Conservation (phyloP, 1,140 invertebrate genomes). For the Acromyrmex charruanus region DNA sequence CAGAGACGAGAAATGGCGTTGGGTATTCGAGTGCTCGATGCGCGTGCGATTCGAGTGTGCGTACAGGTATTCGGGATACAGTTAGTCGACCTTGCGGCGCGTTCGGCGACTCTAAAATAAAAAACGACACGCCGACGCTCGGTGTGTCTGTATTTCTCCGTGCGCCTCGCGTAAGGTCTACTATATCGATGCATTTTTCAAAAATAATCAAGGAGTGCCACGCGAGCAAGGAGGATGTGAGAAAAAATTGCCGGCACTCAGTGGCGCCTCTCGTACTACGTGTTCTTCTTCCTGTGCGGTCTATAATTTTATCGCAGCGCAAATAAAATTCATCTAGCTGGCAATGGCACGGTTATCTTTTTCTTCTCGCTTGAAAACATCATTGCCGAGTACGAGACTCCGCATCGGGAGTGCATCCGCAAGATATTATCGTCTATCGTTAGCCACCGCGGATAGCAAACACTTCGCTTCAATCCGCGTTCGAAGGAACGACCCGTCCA, state of each 20-base stretch:
- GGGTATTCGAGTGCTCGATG: slow-evolving; percentile 23
- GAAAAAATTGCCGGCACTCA: slow-evolving; percentile 30
- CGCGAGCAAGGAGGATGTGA: slow-evolving; percentile 35
- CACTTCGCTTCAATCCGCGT: slow-evolving; percentile 20
- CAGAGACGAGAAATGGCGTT: slow-evolving; percentile 11
- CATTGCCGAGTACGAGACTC: background rate
- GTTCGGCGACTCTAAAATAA: slow-evolving; percentile 76
- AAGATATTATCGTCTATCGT: slow-evolving; percentile 41
- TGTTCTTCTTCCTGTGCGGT: slow-evolving; percentile 18
- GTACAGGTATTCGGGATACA: slow-evolving; percentile 77
- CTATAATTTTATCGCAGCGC: slow-evolving; percentile 66
- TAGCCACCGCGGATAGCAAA: slow-evolving; percentile 39
- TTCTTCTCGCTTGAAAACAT: slow-evolving; percentile 30
- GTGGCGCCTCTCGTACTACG: slow-evolving; percentile 54
- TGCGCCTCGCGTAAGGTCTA: slow-evolving; percentile 62
- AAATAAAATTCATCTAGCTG: slow-evolving; percentile 52
- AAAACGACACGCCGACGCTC: slow-evolving; percentile 76
- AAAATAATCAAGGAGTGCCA: slow-evolving; percentile 25
- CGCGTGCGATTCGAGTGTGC: slow-evolving; percentile 45
- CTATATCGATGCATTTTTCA: slow-evolving; percentile 51
- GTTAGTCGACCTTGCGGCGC: slow-evolving; percentile 84
- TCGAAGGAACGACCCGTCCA: slow-evolving; percentile 36
- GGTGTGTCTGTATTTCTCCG: slow-evolving; percentile 75
- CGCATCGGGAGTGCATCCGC: slow-evolving; percentile 18
- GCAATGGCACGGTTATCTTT: slow-evolving; percentile 19